Conservation (phyloP, 2,888 invertebrate species). For the Drosophila rubida region DNA sequence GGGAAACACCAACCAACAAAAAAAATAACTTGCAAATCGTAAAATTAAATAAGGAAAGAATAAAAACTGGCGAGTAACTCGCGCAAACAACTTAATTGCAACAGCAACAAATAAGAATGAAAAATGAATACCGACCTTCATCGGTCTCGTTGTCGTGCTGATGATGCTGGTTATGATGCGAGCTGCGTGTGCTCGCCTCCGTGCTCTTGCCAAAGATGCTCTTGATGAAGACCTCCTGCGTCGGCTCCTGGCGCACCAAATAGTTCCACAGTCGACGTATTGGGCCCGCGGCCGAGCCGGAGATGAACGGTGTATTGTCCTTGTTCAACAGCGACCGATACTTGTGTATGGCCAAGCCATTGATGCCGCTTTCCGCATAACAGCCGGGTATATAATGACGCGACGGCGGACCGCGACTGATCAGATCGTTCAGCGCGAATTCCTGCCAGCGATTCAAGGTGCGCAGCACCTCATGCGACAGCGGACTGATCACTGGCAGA, state of each 20-base stretch:
- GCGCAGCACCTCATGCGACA: conserved; percentile 94
- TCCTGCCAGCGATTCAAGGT: conserved; percentile 96
- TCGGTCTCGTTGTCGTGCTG: conserved; percentile 83
- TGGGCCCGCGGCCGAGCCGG: conserved; percentile 90
- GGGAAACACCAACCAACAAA: neutral
- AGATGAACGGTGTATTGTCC: conserved; percentile 97
- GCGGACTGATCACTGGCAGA: conserved; percentile 96
- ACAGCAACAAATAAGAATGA: conserved; percentile 43
- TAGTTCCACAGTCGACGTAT: conserved; percentile 95
- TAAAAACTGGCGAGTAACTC: neutral
- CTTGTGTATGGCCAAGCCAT: conserved; percentile 95
- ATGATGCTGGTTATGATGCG: conserved; percentile 54
- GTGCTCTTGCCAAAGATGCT: conserved; percentile 95
- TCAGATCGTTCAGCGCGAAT: conserved; percentile 89
- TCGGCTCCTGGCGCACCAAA: conserved; percentile 95
- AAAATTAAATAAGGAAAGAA: neutral
- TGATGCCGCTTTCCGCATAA: conserved; percentile 90
- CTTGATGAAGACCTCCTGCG: conserved; percentile 97
- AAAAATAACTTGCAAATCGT: neutral
- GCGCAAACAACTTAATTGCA: conserved; percentile 22
- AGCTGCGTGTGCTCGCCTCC: conserved; percentile 60
- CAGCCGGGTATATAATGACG: conserved; percentile 95
- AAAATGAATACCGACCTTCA: conserved; percentile 61
- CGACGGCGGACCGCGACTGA: conserved; percentile 90
- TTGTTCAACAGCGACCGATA: conserved; percentile 96